Base-by-base conservation (phyloP, 2,797 vertebrate species). In the Podarcis siculus region DNA sequence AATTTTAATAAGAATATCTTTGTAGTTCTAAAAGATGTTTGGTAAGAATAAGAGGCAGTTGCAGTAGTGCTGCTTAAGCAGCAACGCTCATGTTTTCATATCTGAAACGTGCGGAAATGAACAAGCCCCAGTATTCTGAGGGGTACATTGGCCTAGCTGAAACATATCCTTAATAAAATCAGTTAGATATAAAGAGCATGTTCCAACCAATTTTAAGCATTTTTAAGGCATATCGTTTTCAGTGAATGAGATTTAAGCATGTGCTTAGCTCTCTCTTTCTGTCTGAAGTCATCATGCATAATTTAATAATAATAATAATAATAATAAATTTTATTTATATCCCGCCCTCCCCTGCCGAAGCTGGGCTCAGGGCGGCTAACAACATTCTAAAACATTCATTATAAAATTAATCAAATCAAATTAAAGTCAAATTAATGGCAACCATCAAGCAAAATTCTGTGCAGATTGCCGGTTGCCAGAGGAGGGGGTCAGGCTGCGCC, bases 21-120 rank as follows among this genome's bases (percentile, higher is more conserved):
- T 75, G 79, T 84, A 25, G 21, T 83, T 83, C 76, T 72, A 69
- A 80, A 67, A 1, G 8, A 66, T 25, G 87, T 87, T 90, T 89
- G 75, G 73, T 89, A 90, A 93, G 87, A 88, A 91, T 94, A 92
- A 93, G 89, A 88, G 89, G 91, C 91, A 92, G 32, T 89, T 89
- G 86, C 89, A 90, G 76, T 82, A 92, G 87, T 87, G 89, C 89
- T 92, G 89, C 39, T 88, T 86, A 87, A 55, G 76, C 87, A 42
- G 87, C 77, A 82, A 86, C 2, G 25, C 15, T 83, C 88, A 83
- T 66, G 64, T 72, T 79, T 87, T 79, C 58, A 35, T 82, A 79
- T 78, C 78, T 79, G 71, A 83, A 81, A 72, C 75, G 88, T 30
- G 4, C 27, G 6, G 61, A 89, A 83, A 90, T 25, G 82, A 90